phyloP scores from a whole-genome alignment of 2,888 invertebrate genomes.

The Amphimallon solstitiale region DNA sequence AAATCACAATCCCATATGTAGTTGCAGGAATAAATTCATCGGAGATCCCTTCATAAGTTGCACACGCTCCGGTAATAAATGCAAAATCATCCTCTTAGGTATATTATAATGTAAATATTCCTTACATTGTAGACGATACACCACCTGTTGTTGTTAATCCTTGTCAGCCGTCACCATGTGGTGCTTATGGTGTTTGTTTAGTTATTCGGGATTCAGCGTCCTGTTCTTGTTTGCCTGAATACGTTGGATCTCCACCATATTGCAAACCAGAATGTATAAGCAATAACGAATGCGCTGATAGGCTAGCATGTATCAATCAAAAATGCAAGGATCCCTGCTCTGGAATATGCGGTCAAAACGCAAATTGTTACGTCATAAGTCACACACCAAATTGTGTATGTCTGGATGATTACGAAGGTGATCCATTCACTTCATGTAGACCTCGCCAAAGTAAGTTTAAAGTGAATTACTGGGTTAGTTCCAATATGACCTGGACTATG shows the following conservation, averaged over 20 bases:
- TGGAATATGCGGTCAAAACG: slow-evolving; percentile 67
- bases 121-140: slow-evolving; percentile 45
- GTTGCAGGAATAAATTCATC: slow-evolving; percentile 71
- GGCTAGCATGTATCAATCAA: slow-evolving; percentile 78
- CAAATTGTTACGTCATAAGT: slow-evolving; percentile 67
- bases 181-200: slow-evolving; percentile 74
- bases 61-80: slow-evolving; percentile 56
- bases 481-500: too few relatives aligned
- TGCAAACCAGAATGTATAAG: slow-evolving; percentile 83
- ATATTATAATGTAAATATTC: neutral
- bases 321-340: slow-evolving; percentile 78
- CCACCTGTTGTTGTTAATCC: slow-evolving; percentile 61
- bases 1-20: slow-evolving; percentile 80
- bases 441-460: slow-evolving; percentile 42
- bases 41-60: slow-evolving; percentile 77
- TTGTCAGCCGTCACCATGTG: slow-evolving; percentile 72
- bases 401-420: slow-evolving; percentile 66
- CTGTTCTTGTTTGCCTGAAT: slow-evolving; percentile 78
- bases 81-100: slow-evolving; percentile 20
- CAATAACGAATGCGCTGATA: slow-evolving; percentile 75
- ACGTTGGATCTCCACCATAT: slow-evolving; percentile 77
- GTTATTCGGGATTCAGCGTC: slow-evolving; percentile 70
- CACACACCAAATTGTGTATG: slow-evolving; percentile 71
- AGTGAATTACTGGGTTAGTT: too few relatives aligned
- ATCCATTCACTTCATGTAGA: slow-evolving; percentile 67